Conservation (phyloP, 2,797 vertebrate genomes). For the Manis pentadactyla region DNA sequence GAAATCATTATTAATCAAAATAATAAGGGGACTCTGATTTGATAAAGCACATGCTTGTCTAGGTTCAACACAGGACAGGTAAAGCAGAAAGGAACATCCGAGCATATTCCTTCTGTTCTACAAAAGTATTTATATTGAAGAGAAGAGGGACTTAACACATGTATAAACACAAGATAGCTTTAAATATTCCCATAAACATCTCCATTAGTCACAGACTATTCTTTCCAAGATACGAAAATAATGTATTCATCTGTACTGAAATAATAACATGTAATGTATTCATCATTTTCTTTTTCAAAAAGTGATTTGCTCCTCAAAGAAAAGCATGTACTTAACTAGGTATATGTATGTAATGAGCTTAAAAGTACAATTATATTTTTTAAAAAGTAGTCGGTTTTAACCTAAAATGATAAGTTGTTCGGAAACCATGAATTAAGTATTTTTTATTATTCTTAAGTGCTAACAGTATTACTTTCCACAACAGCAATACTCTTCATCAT, state of each 20-base stretch:
- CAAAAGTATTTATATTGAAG: slow-evolving; percentile 25
- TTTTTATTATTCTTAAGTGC: not conserved
- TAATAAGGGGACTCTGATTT: slow-evolving; percentile 9
- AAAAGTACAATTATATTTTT: slow-evolving; percentile 47
- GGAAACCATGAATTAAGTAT: not conserved
- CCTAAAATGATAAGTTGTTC: slow-evolving; percentile 1
- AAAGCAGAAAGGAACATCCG: not conserved
- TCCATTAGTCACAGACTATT: not conserved
- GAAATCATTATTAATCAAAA: slow-evolving; percentile 55
- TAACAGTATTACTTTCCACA: not conserved
- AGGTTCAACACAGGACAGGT: not conserved
- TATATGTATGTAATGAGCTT: not conserved
- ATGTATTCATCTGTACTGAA: slow-evolving; percentile 38
- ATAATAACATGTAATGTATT: not conserved
- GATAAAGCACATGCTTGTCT: not conserved
- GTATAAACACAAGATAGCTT: not conserved
- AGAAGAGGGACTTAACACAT: not conserved
- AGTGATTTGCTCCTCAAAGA: not conserved
- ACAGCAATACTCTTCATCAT: not conserved
- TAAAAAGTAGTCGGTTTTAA: not conserved
- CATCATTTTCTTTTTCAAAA: slow-evolving; percentile 21
- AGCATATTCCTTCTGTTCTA: not conserved
- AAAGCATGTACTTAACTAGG: not conserved
- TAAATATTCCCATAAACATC: slow-evolving; percentile 39
- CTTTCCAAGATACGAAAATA: slow-evolving; percentile 49